Percentiles rank a stretch among this genome's conserved stretches.
Evolutionary conservation across 2,113 vertebrate genomes (phyloP).

Genomic region (Sardina pilchardus): DNA sequence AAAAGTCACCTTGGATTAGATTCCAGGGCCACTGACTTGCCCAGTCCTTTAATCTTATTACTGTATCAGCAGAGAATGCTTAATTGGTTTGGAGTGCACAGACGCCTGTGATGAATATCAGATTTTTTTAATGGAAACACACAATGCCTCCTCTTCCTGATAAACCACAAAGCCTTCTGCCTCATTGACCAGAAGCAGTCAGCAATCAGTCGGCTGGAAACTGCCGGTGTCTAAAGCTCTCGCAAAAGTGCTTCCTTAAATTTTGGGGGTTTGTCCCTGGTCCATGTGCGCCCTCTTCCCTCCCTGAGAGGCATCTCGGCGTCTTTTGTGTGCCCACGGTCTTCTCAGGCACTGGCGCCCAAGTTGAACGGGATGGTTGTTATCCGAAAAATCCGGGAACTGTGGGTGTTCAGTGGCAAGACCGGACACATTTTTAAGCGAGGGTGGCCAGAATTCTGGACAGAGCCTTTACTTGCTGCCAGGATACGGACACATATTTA

Average conservation of each 20-base stretch:
- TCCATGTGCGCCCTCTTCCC: constrained; percentile 14
- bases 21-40: background rate
- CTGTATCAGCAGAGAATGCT: background rate
- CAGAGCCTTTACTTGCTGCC: background rate
- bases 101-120: background rate
- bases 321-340: constrained; percentile 44
- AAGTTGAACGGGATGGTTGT: constrained; percentile 2
- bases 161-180: background rate
- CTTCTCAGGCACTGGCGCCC: background rate
- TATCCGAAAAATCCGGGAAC: background rate
- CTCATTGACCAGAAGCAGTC: background rate
- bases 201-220: background rate
- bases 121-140: background rate
- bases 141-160: background rate
- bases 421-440: background rate
- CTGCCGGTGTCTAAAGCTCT: background rate
- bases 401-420: background rate
- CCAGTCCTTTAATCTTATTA: background rate
- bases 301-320: constrained; percentile 20
- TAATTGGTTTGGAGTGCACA: background rate
- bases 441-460: constrained; percentile 10
- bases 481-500: background rate
- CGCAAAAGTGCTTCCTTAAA: constrained; percentile 53
- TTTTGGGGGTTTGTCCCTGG: constrained; percentile 18
- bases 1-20: constrained; percentile 47